Base-by-base conservation (phyloP, 2,888 invertebrate species). In the Coelinius sp. region DNA sequence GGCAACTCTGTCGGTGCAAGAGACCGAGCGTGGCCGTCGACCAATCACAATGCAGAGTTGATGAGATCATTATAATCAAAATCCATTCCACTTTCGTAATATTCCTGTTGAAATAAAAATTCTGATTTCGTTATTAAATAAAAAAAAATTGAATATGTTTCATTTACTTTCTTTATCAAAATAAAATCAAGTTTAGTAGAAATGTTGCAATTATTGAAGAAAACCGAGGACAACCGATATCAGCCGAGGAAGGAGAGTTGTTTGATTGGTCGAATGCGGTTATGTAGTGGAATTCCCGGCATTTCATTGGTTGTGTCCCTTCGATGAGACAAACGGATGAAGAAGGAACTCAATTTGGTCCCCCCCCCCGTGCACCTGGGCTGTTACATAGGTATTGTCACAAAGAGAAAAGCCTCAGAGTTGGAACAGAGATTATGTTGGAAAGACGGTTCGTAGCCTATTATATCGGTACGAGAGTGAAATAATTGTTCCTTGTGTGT, bases 41-140 rank as follows among this genome's bases (percentile, higher is more conserved):
- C 82, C 82, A 82, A 82, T 81, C 72, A 63, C 53, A 53, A 31
- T 22, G 53, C 67, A 62, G 56, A 35, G 71, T 67, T 56, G 52
- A 72, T 59, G 71, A 77, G 82, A 82, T 82, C 82, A 81, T 82
- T 82, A 82, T 74, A 72, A 77, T 76, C 76, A 78, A 78, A 67
- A 68, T 68, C 59, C 75, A 67, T 41, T 73, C 72, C 41, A 10
- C 27, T 52, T 5, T 31, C 10, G 0, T 4, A 63, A 46, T 35
- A 25, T 7, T 4, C 2, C 8, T 24, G 31, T 66, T 53, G 20
- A 73, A 70, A 38, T n/a, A 8, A 64, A 52, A 59, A n/a, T 49
- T 67, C 0, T 25, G 0, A n/a, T 8, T 2, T n/a, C n/a, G 1
- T 62, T 44, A 64, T 17, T 17, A 10, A 4, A 31, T 0, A 2